Evolutionary conservation across 2,797 vertebrate species (phyloP).

Genomic region (Gobionotothen gibberifrons): DNA sequence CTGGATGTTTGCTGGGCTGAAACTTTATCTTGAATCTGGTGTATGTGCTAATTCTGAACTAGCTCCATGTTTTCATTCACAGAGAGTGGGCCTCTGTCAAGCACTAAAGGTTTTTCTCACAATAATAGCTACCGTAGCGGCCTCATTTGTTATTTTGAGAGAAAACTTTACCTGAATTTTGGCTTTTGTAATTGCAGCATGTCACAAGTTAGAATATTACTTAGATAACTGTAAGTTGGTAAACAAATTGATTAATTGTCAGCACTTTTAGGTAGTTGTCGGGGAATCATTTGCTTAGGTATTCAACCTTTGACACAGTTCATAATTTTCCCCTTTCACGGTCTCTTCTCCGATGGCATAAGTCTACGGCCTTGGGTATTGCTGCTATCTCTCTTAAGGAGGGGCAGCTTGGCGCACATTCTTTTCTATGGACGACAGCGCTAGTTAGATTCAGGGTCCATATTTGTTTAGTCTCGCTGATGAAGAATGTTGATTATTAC

Average conservation of each 20-base stretch:
- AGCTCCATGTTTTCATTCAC: constrained; percentile 47
- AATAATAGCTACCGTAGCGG: constrained; percentile 20
- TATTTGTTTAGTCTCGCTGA: too few species aligned
- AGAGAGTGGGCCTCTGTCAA: constrained; percentile 28
- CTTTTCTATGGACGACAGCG: too few species aligned
- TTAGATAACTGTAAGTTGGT: constrained; percentile 11
- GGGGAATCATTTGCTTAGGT: too few species aligned
- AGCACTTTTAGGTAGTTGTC: constrained; percentile 15
- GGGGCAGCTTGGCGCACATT: too few species aligned
- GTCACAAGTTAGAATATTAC: constrained; percentile 3
- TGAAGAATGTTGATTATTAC: too few species aligned
- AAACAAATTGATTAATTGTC: constrained; percentile 21
- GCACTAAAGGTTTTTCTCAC: constrained; percentile 12
- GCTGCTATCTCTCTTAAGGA: too few species aligned
- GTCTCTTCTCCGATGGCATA: too few species aligned
- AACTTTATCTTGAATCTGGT: constrained; percentile 76
- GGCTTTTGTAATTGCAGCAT: constrained; percentile 6
- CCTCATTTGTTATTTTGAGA: constrained; percentile 38
- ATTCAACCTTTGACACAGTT: too few species aligned
- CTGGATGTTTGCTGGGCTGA: constrained; percentile 68
- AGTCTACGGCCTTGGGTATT: too few species aligned
- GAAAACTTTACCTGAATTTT: constrained; percentile 4
- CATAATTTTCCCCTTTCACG: too few species aligned
- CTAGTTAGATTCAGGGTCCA: too few species aligned
- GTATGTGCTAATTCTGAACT: constrained; percentile 70